Evolutionary conservation across 1,140 invertebrate species (phyloP).

Genomic region (Eriocheir sinensis): DNA sequence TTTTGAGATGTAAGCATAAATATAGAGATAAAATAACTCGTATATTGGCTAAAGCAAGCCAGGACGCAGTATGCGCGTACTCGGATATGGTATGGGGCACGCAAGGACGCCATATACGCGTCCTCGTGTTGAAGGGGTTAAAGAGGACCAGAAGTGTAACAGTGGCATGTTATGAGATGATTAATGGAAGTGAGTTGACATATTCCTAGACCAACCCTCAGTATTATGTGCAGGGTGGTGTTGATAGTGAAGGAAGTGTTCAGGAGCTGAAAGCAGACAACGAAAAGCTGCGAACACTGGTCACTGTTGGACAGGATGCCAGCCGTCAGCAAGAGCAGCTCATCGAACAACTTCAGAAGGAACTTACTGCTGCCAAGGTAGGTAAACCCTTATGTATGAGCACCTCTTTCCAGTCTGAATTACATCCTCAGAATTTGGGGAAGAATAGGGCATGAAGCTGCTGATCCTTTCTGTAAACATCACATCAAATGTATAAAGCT

Average conservation of each 20-base stretch:
- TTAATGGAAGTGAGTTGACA: slow-evolving; percentile 62
- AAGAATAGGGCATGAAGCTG: neutral
- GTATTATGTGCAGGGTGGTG: slow-evolving; percentile 71
- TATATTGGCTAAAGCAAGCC: no score
- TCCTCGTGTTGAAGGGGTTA: no score
- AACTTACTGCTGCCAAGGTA: slow-evolving; percentile 70
- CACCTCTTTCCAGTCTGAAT: neutral
- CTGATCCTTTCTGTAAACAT: neutral
- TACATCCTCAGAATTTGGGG: neutral
- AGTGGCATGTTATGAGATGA: neutral
- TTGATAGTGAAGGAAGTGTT: slow-evolving; percentile 64
- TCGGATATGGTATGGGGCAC: no score
- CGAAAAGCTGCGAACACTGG: slow-evolving; percentile 69
- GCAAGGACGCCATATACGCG: no score
- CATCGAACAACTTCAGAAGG: slow-evolving; percentile 67
- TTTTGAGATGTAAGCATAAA: no score
- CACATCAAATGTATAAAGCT: neutral
- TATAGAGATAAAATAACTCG: no score
- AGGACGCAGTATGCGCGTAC: no score
- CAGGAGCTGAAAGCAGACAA: slow-evolving; percentile 66
- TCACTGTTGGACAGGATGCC: slow-evolving; percentile 69
- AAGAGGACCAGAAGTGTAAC: no score
- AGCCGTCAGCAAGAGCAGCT: slow-evolving; percentile 69
- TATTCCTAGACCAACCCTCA: slow-evolving; percentile 68
- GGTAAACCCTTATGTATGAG: slow-evolving; percentile 9